Base-by-base conservation (phyloP, 2,888 invertebrate species). In the Eilema griseolum region DNA sequence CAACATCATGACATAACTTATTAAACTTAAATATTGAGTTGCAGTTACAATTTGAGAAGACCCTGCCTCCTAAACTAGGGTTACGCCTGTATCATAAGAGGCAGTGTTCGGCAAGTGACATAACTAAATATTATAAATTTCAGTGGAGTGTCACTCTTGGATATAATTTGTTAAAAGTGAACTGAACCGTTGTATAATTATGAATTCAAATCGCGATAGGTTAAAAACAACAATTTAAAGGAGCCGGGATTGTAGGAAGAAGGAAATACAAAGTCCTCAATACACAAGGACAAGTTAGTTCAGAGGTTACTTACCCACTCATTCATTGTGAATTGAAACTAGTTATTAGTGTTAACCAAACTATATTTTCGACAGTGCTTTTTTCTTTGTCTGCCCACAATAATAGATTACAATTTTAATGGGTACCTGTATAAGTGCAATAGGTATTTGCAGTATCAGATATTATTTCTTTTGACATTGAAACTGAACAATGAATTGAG, bases 231-330 rank as follows among this genome's bases (percentile, higher is more conserved):
- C n/a, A n/a, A 0, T 20, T 16, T 52, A 52, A 8, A 10, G 52
- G 20, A 52, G 7, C 52, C 8, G 52, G 10, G n/a, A n/a, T 52
- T 52, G n/a, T 52, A 52, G n/a, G n/a, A 52, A 52, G n/a, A 52
- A 52, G 52, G 52, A 52, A 52, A 52, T 20, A 52, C 52, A 10
- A n/a, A 20, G 20, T n/a, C 52, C n/a, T 52, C 52, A 52, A 8
- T 10, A 2, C 10, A 52, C n/a, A 52, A 52, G 52, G 52, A 20
- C n/a, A n/a, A n/a, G 8, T n/a, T n/a, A 69, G 92, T 89, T 91
- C 92, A 91, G 86, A 89, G 92, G 93, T 92, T 86, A 87, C 85
- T 92, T 86, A 91, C 90, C 90, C 81, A 83, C 76, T 78, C 72
- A 74, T 68, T 83, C 87, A 77, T 86, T 88, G 82, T 88, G 89